Evolutionary conservation across 2,113 vertebrate genomes (phyloP).

Genomic region (Actinemys pallida): DNA sequence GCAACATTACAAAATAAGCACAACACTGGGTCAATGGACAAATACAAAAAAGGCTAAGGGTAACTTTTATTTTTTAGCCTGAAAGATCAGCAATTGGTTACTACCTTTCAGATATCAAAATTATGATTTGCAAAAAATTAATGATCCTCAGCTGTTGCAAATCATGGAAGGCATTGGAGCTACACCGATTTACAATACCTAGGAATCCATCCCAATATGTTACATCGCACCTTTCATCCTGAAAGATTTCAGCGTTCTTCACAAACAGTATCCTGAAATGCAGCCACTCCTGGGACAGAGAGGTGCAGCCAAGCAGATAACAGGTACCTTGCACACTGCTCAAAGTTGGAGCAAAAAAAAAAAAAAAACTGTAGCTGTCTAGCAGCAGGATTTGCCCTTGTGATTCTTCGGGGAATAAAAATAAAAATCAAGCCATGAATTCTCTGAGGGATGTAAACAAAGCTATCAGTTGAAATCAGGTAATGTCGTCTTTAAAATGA

Average conservation of each 20-base stretch:
- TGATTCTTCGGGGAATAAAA: neutral
- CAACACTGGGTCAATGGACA: neutral
- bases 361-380: neutral
- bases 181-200: fast-evolving
- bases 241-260: no score
- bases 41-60: neutral
- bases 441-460: neutral
- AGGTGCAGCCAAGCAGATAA: neutral
- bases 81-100: neutral
- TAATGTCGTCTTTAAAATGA: no score
- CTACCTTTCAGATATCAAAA: neutral
- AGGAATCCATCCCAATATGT: fast-evolving
- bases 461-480: neutral
- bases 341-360: neutral
- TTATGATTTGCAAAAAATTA: neutral
- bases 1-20: neutral
- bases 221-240: neutral
- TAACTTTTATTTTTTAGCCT: neutral
- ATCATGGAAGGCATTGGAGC: neutral
- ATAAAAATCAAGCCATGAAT: neutral
- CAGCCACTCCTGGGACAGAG: neutral
- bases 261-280: neutral
- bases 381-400: neutral
- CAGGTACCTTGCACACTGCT: neutral
- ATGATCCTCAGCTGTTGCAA: neutral